Evolutionary conservation across 2,888 invertebrate genomes (phyloP), one percentile per base, ranked within the genome.

Genomic region (Aplocera efformata): DNA sequence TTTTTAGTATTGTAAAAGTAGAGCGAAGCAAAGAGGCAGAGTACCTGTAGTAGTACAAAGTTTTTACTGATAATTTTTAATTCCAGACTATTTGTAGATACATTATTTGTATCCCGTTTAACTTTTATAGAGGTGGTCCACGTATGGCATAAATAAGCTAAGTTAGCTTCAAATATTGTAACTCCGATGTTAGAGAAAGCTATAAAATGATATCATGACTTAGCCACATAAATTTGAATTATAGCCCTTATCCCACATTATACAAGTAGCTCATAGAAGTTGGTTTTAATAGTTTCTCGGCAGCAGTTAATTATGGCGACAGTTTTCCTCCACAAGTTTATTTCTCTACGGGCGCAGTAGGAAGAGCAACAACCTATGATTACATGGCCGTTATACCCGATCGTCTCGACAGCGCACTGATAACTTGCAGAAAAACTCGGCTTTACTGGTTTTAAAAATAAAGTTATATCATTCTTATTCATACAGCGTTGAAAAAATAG

Each of bases 341-440:
- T 76, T 72, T 74, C 76, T 73, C 67, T 58, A 61, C 68, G 56
- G 56, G 53, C 71, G 63, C 69, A 65, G 69, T 79, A 79, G 80
- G 81, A 82, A 83, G 86, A 86, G 75, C 86, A 88, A 88, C 81
- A 86, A 88, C 86, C 86, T 88, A 84, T 86, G 86, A 88, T 88
- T 86, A 83, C 79, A 74, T 78, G 82, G 84, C 86, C 86, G 86
- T 86, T 88, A 88, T 79, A 70, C 80, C 80, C 72, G 73, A 76
- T 73, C 72, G 76, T 68, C 76, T 72, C 72, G 73, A 64, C 67
- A 67, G 72, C 72, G 61, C 74, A 72, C 67, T 75, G 76, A 77
- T 79, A 79, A 73, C 61, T 63, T 59, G 56, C 62, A 68, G 68
- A 68, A 58, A 62, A 60, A 66, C 51, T 43, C 36, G 33, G 13